Evolutionary conservation across 2,113 vertebrate genomes (phyloP).

Genomic region (Gulo gulo): DNA sequence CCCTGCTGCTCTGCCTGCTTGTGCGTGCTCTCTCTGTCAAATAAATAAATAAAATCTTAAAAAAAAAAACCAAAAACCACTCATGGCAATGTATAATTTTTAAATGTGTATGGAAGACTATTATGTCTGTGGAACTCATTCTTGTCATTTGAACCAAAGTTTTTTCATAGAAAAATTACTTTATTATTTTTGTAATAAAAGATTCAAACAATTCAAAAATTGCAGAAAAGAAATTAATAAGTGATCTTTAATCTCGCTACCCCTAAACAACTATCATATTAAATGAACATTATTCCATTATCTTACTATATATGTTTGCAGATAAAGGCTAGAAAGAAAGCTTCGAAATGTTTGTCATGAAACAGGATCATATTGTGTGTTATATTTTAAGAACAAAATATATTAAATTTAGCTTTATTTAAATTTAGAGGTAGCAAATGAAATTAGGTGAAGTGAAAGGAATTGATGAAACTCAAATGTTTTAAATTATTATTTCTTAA

Average conservation of each 20-base stretch:
- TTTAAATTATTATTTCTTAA: background rate
- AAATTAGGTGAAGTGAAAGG: background rate
- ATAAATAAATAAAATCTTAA: no score
- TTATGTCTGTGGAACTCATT: background rate
- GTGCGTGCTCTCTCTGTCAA: no score
- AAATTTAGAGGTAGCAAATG: background rate
- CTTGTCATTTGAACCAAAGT: background rate
- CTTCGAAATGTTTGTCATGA: background rate
- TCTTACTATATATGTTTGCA: background rate
- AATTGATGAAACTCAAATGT: background rate
- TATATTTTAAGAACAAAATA: background rate
- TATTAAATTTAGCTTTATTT: conserved; percentile 14
- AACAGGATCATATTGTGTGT: background rate
- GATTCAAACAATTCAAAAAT: conserved; percentile 7
- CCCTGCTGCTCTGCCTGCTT: no score
- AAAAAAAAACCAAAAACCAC: background rate
- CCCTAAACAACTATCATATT: background rate
- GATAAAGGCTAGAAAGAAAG: background rate
- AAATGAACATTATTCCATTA: background rate
- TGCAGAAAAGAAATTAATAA: background rate
- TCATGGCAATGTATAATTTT: background rate
- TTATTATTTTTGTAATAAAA: conserved; percentile 27
- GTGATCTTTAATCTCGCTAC: background rate
- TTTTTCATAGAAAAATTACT: conserved; percentile 14
- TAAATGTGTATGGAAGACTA: background rate